Conservation (phyloP, 1,140 invertebrate species). For the Callitettix versicolor region DNA sequence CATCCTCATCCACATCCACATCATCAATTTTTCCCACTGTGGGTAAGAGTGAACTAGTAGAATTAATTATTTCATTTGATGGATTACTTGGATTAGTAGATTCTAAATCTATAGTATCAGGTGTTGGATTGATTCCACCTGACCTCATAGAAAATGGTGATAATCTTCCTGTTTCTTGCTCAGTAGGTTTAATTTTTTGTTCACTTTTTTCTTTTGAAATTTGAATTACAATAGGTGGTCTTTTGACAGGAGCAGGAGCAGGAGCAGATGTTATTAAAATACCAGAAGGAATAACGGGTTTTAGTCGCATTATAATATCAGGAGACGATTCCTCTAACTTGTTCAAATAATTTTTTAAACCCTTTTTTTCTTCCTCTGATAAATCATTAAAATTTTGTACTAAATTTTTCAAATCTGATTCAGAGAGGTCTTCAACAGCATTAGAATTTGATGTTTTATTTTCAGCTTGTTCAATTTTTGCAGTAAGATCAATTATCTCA, state of each 20-base stretch:
- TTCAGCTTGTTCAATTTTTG: neutral
- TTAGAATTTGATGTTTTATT: neutral
- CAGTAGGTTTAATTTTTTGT: conserved; percentile 15
- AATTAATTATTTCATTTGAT: conserved; percentile 32
- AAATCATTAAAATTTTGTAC: conserved; percentile 7
- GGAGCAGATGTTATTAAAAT: neutral
- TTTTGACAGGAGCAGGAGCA: conserved; percentile 27
- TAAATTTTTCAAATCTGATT: neutral
- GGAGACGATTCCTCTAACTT: neutral
- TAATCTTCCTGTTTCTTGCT: conserved; percentile 27
- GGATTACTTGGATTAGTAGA: conserved; percentile 8
- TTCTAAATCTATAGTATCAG: conserved; percentile 22
- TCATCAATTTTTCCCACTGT: conserved; percentile 33
- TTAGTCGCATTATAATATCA: neutral
- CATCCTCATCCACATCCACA: conserved; percentile 31
- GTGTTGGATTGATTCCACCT: conserved; percentile 33
- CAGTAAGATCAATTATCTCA: neutral
- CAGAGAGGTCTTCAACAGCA: neutral
- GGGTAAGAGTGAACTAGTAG: too few relatives aligned
- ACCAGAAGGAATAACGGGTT: conserved; percentile 5
- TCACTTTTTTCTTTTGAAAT: conserved; percentile 10
- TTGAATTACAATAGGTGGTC: neutral
- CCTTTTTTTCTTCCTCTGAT: neutral
- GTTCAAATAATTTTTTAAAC: neutral
- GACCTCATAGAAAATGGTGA: conserved; percentile 36